A percentile compares a stretch with the other conserved stretches of the same genome.
Conservation (phyloP, 1,140 invertebrate genomes). For the Trypoxylus dichotomus region DNA sequence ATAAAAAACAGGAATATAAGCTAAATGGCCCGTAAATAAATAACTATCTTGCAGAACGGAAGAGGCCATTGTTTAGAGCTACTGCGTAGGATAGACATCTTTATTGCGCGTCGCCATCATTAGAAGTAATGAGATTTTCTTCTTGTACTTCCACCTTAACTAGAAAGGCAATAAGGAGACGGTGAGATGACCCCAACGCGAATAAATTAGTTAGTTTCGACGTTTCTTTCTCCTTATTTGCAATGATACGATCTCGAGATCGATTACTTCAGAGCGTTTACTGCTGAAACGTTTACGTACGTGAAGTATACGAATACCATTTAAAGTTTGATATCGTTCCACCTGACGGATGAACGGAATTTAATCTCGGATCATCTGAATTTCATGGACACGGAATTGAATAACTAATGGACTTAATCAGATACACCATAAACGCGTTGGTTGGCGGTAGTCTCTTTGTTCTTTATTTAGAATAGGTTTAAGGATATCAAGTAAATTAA, state of each 20-base stretch:
- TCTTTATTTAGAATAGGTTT: no score
- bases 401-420: not conserved
- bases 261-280: not conserved
- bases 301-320: not conserved
- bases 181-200: not conserved
- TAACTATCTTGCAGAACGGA: not conserved
- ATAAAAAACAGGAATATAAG: not conserved
- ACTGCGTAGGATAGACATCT: not conserved
- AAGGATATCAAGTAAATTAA: no score
- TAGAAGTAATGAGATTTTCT: conserved; percentile 7
- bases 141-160: not conserved
- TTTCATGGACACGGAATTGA: not conserved
- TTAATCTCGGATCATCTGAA: not conserved
- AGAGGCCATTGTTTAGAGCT: not conserved
- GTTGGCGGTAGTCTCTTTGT: no score
- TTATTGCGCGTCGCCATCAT: not conserved
- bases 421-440: no score
- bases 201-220: not conserved
- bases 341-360: not conserved
- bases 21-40: conserved; percentile 3
- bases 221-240: conserved; percentile 6
- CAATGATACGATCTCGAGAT: not conserved
- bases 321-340: not conserved
- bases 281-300: not conserved
- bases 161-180: not conserved